Percentiles rank a stretch among this genome's conserved stretches.
phyloP scores from a whole-genome alignment of 1,140 invertebrate species.

The Drosophila saltans region DNA sequence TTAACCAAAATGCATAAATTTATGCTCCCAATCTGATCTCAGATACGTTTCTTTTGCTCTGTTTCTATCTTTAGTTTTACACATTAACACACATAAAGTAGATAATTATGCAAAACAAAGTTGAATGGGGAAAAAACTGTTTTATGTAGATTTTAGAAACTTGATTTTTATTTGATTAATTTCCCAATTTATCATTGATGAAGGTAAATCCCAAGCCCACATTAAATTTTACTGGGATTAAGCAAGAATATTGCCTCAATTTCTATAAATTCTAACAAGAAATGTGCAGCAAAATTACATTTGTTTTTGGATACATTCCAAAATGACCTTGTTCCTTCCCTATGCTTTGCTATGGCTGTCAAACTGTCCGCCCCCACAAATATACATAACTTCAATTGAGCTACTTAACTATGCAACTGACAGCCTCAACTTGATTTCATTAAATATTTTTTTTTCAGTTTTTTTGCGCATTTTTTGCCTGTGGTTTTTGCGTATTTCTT shows the following conservation, averaged over 20 bases:
- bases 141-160: too few relatives aligned
- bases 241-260: not conserved
- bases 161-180: not conserved
- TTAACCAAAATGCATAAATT: not conserved
- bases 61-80: not conserved
- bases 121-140: too few relatives aligned
- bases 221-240: not conserved
- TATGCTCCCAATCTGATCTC: not conserved
- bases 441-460: not conserved
- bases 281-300: not conserved
- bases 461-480: slow-evolving; percentile 43
- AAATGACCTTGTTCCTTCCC: not conserved
- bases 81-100: not conserved
- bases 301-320: not conserved
- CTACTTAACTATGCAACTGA: slow-evolving; percentile 73
- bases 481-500: slow-evolving; percentile 17
- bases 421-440: slow-evolving; percentile 50
- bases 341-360: slow-evolving; percentile 25
- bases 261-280: too few relatives aligned
- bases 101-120: not conserved
- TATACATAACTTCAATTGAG: slow-evolving; percentile 25
- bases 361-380: slow-evolving; percentile 43
- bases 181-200: not conserved
- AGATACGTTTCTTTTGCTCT: not conserved
- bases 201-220: not conserved